Conservation (phyloP, 2,113 vertebrate species). For the Xiphophorus couchianus region DNA sequence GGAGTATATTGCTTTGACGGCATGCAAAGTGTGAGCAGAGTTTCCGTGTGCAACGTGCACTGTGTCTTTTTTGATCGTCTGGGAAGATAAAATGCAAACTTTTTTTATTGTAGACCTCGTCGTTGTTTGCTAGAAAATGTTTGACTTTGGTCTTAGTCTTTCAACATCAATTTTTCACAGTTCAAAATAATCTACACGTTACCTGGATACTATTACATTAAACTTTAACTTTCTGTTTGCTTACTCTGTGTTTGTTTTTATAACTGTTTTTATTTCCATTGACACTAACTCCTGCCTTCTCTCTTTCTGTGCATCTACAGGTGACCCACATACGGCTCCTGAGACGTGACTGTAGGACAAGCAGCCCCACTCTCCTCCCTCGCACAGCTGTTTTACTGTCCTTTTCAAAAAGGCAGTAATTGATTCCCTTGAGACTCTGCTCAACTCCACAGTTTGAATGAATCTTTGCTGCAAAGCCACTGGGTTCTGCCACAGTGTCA, state of each 20-base stretch:
- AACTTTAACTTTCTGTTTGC: neutral
- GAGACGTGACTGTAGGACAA: conserved; percentile 71
- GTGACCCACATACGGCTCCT: conserved; percentile 71
- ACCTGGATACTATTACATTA: neutral
- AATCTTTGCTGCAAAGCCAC: conserved; percentile 44
- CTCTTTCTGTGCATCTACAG: conserved; percentile 67
- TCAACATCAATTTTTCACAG: neutral
- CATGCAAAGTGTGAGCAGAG: neutral
- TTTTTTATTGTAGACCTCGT: conserved; percentile 5
- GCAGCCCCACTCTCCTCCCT: conserved; percentile 11
- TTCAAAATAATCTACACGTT: neutral
- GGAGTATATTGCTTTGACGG: neutral
- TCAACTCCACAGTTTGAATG: conserved; percentile 66
- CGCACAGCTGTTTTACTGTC: conserved; percentile 44
- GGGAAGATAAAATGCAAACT: neutral
- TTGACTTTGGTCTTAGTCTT: neutral
- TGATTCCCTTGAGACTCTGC: conserved; percentile 39
- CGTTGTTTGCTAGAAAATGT: neutral
- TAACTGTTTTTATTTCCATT: neutral
- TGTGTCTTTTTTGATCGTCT: neutral
- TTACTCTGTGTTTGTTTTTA: conserved; percentile 7
- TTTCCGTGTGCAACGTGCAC: neutral
- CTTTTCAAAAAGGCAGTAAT: conserved; percentile 39
- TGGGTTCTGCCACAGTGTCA: conserved; percentile 61
- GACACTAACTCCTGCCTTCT: conserved; percentile 36